These are phyloP conservation scores for Clavelina lepadiformis DNA, from an alignment of 23 tunicate genomes.

Conservation along the genomic window DNA sequence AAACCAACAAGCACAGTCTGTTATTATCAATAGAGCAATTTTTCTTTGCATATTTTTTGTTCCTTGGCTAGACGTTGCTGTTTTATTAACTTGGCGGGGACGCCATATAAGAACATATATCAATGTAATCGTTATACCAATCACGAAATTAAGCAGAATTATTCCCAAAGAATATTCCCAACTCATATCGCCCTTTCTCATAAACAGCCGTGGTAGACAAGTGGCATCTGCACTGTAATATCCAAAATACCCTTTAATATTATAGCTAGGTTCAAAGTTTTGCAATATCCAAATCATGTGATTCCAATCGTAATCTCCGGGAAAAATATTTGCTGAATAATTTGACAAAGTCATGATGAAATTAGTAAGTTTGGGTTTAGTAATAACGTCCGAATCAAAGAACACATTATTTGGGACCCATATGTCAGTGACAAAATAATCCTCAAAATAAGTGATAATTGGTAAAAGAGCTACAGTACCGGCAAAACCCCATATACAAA, in stretches of 20 bases:
- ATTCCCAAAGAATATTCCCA: constrained; percentile 62
- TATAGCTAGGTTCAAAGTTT: not conserved
- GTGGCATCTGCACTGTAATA: constrained; percentile 74
- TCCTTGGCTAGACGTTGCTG: constrained; percentile 11
- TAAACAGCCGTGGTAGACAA: constrained; percentile 57
- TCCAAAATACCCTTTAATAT: constrained; percentile 33
- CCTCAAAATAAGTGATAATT: not conserved
- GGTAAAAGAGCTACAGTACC: constrained; percentile 38
- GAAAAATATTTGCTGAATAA: too few relatives aligned
- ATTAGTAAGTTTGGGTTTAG: not conserved
- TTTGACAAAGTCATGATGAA: too few relatives aligned
- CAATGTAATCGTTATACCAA: constrained; percentile 40
- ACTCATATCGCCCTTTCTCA: constrained; percentile 15
- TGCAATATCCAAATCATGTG: too few relatives aligned
- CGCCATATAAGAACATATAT: constrained; percentile 19
- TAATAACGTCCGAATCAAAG: constrained; percentile 27
- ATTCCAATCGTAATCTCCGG: too few relatives aligned
- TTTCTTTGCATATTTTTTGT: constrained; percentile 3
- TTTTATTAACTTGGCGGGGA: constrained; percentile 6
- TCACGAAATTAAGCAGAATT: constrained; percentile 38
- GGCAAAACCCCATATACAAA: constrained; percentile 41
- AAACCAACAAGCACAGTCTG: constrained; percentile 23
- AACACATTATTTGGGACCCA: constrained; percentile 38
- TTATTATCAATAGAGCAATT: constrained; percentile 5
- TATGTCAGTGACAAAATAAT: constrained; percentile 25